Conservation (phyloP, 2,797 vertebrate genomes). For the Orientallactaga sibirica region DNA sequence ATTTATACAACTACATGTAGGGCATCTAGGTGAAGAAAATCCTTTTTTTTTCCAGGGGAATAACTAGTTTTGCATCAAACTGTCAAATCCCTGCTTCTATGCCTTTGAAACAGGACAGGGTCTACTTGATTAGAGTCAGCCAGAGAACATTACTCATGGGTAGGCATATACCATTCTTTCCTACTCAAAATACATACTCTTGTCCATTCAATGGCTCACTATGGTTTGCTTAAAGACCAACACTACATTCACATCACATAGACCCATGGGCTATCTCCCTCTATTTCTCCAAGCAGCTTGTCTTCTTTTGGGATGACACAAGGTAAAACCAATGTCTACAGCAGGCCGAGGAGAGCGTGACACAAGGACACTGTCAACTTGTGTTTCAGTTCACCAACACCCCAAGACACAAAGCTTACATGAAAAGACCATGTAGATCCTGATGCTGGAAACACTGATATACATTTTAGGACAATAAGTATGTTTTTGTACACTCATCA, state of each 20-base stretch:
- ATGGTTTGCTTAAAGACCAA: conserved; percentile 6
- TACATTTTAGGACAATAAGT: conserved; percentile 60
- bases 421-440: conserved; percentile 68
- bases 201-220: conserved; percentile 2
- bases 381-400: conserved; percentile 73
- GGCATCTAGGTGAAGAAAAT: conserved; percentile 2
- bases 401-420: conserved; percentile 72
- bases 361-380: conserved; percentile 70
- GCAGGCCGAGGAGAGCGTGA: conserved; percentile 74
- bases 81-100: background rate
- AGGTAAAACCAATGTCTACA: conserved; percentile 61
- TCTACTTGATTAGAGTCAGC: background rate
- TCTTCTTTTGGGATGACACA: conserved; percentile 52
- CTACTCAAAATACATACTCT: conserved; percentile 37
- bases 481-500: background rate
- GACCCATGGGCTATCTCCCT: conserved; percentile 42
- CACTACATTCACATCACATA: conserved; percentile 32
- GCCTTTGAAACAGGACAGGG: conserved; percentile 38
- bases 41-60: conserved; percentile 28
- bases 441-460: conserved; percentile 73
- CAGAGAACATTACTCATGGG: background rate
- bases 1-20: conserved; percentile 26
- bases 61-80: conserved; percentile 10
- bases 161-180: background rate
- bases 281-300: conserved; percentile 72